Base-by-base conservation (phyloP, 2,797 vertebrate species). In the Propithecus perrieri region DNA sequence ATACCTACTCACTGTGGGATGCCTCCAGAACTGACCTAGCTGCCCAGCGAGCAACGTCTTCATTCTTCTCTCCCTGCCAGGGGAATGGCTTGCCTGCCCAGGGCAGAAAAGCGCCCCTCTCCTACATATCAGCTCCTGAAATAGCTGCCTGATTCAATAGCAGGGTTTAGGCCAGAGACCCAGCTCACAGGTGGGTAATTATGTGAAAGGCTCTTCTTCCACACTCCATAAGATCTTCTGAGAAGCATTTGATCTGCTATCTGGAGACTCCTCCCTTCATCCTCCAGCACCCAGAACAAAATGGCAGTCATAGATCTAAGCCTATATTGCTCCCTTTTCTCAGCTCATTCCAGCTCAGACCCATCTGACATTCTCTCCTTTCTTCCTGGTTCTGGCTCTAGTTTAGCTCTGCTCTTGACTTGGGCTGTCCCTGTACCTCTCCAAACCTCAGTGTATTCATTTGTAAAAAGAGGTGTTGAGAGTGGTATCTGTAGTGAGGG, bases 111-210 rank as follows among this genome's bases (percentile, higher is more conserved):
- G 46, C 12, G 18, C 11, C 74, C 26, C 41, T n/a, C 7, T 20
- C 11, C 35, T 71, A n/a, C 30, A 1, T 0, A 7, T 53, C 38
- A 57, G 67, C 4, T 80, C 93, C 79, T n/a, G 71, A 91, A 89
- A 87, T 28, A 96, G 94, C 50, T 50, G 63, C 79, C 78, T 53
- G 67, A 50, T 72, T 89, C 83, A 91, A 57, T 2, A 78, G n/a
- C 8, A 18, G 65, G 26, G 72, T 33, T 67, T 11, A 80, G 41
- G 61, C 22, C 74, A 63, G n/a, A 84, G 33, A 63, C 26, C 38
- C 22, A 9, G 7, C 33, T 43, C 3, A 38, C 89, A 69, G 80
- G 38, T 57, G 74, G 30, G 69, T 92, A 81, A 74, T 92, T 20
- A 8, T 38, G 61, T 72, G 76, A 88, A 61, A 41, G 50, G 87